Evolutionary conservation across 1,140 invertebrate genomes (phyloP).

Genomic region (Drosophila equinoxialis): DNA sequence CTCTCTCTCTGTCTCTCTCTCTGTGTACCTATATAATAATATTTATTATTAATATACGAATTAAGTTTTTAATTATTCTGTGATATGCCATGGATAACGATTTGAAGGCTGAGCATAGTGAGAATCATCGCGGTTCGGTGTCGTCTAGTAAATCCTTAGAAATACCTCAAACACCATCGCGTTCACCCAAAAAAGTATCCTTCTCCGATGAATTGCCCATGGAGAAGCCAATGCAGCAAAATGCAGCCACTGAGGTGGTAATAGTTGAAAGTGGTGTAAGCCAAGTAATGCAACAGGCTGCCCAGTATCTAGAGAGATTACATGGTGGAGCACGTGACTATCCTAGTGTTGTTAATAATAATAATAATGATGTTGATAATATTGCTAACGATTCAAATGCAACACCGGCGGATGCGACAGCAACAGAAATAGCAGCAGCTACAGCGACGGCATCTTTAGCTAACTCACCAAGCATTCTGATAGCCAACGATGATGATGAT

Average conservation of each 20-base stretch:
- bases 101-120: constrained; percentile 44
- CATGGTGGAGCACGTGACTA: constrained; percentile 65
- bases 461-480: constrained; percentile 66
- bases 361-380: background rate
- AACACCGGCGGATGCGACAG: constrained; percentile 40
- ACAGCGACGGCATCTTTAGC: constrained; percentile 31
- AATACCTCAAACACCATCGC: constrained; percentile 72
- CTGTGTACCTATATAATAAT: too few relatives aligned
- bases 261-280: constrained; percentile 57
- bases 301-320: constrained; percentile 75
- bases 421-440: constrained; percentile 20
- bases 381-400: constrained; percentile 35
- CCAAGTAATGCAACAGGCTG: constrained; percentile 75
- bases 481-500: constrained; percentile 33
- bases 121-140: constrained; percentile 78
- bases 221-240: constrained; percentile 15
- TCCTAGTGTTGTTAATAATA: constrained; percentile 5
- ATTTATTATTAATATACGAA: background rate
- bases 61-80: background rate
- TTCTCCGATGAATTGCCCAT: constrained; percentile 76
- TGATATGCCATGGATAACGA: constrained; percentile 49
- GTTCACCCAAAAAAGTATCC: constrained; percentile 81
- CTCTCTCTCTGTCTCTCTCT: too few relatives aligned
- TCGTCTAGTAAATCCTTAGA: constrained; percentile 76
- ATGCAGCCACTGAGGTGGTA: constrained; percentile 20